Evolutionary conservation across 1,140 invertebrate genomes (phyloP).

Genomic region (Babylonia areolata): DNA sequence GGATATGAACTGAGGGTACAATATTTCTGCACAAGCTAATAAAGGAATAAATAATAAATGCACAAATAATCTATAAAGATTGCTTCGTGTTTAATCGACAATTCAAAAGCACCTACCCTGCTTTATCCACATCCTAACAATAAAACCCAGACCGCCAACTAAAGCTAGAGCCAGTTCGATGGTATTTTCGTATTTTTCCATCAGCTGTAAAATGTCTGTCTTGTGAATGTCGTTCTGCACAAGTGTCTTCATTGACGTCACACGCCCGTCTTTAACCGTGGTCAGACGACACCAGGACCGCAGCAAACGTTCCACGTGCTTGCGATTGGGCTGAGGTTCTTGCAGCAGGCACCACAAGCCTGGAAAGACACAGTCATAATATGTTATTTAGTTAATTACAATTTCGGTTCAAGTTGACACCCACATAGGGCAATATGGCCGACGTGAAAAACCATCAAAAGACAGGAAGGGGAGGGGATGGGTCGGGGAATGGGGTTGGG

Average conservation of each 20-base stretch:
- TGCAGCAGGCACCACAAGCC: conserved; percentile 64
- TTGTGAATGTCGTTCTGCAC: conserved; percentile 62
- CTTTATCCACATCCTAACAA: conserved; percentile 63
- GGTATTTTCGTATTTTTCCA: conserved; percentile 66
- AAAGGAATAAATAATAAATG: no score
- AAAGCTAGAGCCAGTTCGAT: conserved; percentile 67
- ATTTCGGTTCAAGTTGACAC: neutral
- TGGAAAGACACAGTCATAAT: conserved; percentile 48
- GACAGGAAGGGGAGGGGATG: no score
- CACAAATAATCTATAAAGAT: no score
- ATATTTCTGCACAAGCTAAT: no score
- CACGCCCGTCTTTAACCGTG: conserved; percentile 63
- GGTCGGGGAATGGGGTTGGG: no score
- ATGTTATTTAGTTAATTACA: no score
- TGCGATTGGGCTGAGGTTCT: conserved; percentile 56
- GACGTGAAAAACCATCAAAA: neutral
- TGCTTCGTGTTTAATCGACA: no score
- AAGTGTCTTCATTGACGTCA: conserved; percentile 59
- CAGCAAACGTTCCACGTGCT: conserved; percentile 61
- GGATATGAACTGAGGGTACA: no score
- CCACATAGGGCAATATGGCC: neutral
- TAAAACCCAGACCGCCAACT: conserved; percentile 62
- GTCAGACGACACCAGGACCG: conserved; percentile 71
- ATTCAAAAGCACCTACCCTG: conserved; percentile 48
- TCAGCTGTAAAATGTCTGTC: conserved; percentile 52